Base-by-base conservation (phyloP, 2,113 vertebrate genomes). In the Bos taurus region DNA sequence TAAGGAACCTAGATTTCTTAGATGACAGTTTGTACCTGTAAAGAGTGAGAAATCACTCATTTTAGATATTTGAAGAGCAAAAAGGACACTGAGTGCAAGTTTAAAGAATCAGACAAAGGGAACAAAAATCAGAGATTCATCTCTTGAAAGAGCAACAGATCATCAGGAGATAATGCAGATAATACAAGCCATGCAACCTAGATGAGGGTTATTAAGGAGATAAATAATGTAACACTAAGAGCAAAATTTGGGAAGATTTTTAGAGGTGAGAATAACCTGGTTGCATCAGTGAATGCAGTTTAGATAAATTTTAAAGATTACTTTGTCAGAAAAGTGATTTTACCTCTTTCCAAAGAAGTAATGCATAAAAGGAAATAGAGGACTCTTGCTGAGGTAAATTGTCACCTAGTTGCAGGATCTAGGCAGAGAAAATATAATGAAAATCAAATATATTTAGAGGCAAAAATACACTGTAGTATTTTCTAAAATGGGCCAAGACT, bases 371-470 rank as follows among this genome's bases (percentile, higher is more conserved):
- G 87, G 86, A 97, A 88, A 95, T 48, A 92, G 92, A 97, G 48
- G 90, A 77, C 85, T 82, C 96, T 96, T 57, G 74, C 95, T 97
- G 95, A 82, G 97, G 95, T 46, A 97, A 98, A 98, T 97, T 97
- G 94, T 96, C 94, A 93, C 90, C 92, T 95, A 85, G 40, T 97
- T 95, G 84, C 43, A 92, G 85, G 56, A 97, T 97, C 82, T 62
- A 90, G 88, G 85, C 90, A 0, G 6, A 95, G 67, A 95, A 97
- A 97, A 95, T 88, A 64, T 90, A 94, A 96, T 96, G 92, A 97
- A 96, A 97, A 97, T 97, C 94, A 96, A 97, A 96, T 33, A 48
- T 87, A 96, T 96, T 97, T 97, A 96, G 77, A 92, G 67, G 81
- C 87, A 90, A 97, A 96, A 92, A 90, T 93, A 94, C 60, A 95